Base-by-base conservation (phyloP, 1,140 invertebrate genomes). In the Drosophila bifasciata region DNA sequence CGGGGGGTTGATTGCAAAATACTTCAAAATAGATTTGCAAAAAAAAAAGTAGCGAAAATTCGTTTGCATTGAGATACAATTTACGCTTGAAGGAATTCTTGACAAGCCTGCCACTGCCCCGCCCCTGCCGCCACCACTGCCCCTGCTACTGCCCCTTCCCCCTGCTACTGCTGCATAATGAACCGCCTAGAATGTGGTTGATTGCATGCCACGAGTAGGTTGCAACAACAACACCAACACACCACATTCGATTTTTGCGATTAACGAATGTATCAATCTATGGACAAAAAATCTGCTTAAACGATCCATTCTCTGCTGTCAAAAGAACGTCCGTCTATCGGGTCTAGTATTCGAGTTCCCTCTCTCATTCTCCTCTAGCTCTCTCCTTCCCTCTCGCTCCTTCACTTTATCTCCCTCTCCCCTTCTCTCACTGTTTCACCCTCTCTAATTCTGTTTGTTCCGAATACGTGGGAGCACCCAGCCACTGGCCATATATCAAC, bases 401-500 rank as follows among this genome's bases (percentile, higher is more conserved):
- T 16, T 53, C 41, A 52, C 40, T 71, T 71, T 49, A 73, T 0
- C 19, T 19, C 19, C 3, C 19, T 19, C 0, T 19, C 19, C 2
- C 16, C 21, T 19, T 53, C 53, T 32, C 45, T 15, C 48, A 25
- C 49, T 32, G 28, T 25, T 41, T 36, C 13, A 46, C 41, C 48
- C 16, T 16, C 64, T 25, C 39, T 17, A 16, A 2, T 40, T 51
- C 41, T 60, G 36, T 72, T 68, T 50, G 74, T 81, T 83, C 57
- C 64, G 62, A 77, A 86, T 85, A 86, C 68, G 81, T 85, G 81
- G 81, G 81, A 86, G 81, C 81, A 49, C 19, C 19, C 77, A 32
- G 71, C 40, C 46, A 64, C 56, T 46, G 62, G 69, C 74, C 81
- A 85, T 86, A 81, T 86, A 85, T 85, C 81, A 84, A 76, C 71